Evolutionary conservation across 2,113 vertebrate genomes (phyloP), one percentile per base, ranked within the genome.

Genomic region (pig (Sus scrofa)): DNA sequence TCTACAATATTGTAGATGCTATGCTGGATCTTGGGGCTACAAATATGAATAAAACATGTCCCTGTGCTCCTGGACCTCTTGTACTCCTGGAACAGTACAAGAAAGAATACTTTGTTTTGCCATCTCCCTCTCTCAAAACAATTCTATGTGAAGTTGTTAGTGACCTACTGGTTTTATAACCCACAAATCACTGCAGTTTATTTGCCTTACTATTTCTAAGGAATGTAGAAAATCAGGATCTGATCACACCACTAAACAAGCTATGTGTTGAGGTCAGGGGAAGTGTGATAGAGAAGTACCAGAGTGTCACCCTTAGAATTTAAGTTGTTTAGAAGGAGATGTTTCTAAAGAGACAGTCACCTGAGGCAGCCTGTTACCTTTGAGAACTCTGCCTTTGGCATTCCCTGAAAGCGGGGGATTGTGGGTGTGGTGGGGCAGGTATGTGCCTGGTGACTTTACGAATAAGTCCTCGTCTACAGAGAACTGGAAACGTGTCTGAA

Each of bases 171-270:
- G 52, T 60, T 95, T 92, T 90, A 81, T 81, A 68, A 92, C 22
- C 58, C 32, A 54, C 44, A 87, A 71, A 84, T 83, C 37, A 73
- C 83, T 85, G 27, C 12, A 86, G 32, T 74, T 91, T 86, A 34
- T 92, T 87, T 92, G 32, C 32, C 34, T 85, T 94, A 22, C 6
- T 93, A 50, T 93, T 83, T 74, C 26, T 70, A 44, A 96, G 62
- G 81, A 95, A 85, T 92, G 81, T 30, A 62, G 92, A 92, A 81
- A 95, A 88, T 73, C 75, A 84, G 34, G 79, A 89, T 92, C 32
- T 96, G 44, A 73, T 93, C 30, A 54, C 19, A 60, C 22, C 58
- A 63, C 52, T 83, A 58, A 90, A 65, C 11, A 94, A 24, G 37
- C 50, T 77, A 13, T 86, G 27, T 86, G 22, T n/a, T 71, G 54